These are phyloP conservation scores for Myotis daubentonii DNA, from an alignment of 2,797 vertebrate species.

Conservation along the genomic window DNA sequence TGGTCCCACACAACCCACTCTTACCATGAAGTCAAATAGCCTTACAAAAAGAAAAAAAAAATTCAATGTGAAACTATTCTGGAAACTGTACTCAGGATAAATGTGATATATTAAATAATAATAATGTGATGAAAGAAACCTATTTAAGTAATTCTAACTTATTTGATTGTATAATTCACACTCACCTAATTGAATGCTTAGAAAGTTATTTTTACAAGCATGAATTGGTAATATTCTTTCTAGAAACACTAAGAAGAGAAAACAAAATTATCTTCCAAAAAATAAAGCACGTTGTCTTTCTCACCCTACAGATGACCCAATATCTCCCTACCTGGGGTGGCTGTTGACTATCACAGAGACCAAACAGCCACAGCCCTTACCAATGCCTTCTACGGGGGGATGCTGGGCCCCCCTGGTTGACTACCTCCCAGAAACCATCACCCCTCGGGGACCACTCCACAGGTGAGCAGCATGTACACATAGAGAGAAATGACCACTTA, in stretches of 20 bases:
- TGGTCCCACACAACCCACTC: neutral
- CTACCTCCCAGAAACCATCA: slow-evolving; percentile 98
- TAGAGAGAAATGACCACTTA: neutral
- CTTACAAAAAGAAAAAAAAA: neutral
- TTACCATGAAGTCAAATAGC: neutral
- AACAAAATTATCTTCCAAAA: neutral
- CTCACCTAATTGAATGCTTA: slow-evolving; percentile 58
- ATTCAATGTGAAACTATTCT: neutral
- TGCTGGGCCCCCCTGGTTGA: slow-evolving; percentile 99
- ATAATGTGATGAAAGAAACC: neutral
- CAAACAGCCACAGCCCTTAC: slow-evolving; percentile 95
- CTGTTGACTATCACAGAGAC: slow-evolving; percentile 94
- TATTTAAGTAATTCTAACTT: slow-evolving; percentile 50
- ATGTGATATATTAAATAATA: neutral
- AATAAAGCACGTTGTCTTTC: slow-evolving; percentile 21
- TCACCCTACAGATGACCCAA: slow-evolving; percentile 90
- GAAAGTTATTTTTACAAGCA: slow-evolving; percentile 32
- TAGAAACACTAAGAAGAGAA: slow-evolving; percentile 28
- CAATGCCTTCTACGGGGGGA: slow-evolving; percentile 97
- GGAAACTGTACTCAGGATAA: neutral
- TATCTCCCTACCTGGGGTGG: slow-evolving; percentile 97
- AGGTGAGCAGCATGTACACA: slow-evolving; percentile 86
- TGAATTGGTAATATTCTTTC: slow-evolving; percentile 56
- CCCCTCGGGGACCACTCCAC: slow-evolving; percentile 95
- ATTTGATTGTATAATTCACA: slow-evolving; percentile 36